Percentiles rank a stretch among this genome's conserved stretches.
Evolutionary conservation across 2,113 vertebrate genomes (phyloP).

Genomic region (Planiliza haematocheilus): DNA sequence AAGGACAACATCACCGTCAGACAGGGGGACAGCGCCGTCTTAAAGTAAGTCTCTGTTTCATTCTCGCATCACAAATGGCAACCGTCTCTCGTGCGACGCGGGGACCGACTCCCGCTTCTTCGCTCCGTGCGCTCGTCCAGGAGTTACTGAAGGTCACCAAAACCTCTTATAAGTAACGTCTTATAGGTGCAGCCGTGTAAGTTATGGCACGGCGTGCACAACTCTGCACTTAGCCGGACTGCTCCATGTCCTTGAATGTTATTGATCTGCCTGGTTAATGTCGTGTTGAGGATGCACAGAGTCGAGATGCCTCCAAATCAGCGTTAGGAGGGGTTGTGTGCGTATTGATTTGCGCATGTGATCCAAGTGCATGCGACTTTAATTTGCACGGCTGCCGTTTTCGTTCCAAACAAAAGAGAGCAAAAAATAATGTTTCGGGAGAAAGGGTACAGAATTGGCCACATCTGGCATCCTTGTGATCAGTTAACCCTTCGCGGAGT

Average conservation of each 20-base stretch:
- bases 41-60: slow-evolving; percentile 89
- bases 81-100: neutral
- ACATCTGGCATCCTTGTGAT: neutral
- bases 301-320: slow-evolving; percentile 32
- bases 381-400: slow-evolving; percentile 13
- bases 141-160: slow-evolving; percentile 60
- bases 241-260: slow-evolving; percentile 77
- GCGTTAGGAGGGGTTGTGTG: slow-evolving; percentile 17
- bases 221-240: slow-evolving; percentile 8
- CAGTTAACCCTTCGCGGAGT: neutral
- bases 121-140: neutral
- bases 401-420: neutral
- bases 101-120: neutral
- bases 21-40: slow-evolving; percentile 95
- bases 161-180: neutral
- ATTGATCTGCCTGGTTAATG: slow-evolving; percentile 71
- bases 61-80: neutral
- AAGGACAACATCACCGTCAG: slow-evolving; percentile 99
- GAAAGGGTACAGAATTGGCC: neutral
- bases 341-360: slow-evolving; percentile 44
- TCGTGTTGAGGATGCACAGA: slow-evolving; percentile 63
- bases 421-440: no score
- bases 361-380: slow-evolving; percentile 47
- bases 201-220: slow-evolving; percentile 11
- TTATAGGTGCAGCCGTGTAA: neutral